A percentile compares a stretch with the other conserved stretches of the same genome.
Evolutionary conservation across 2,888 invertebrate genomes (phyloP).

Genomic region (Diloba caeruleocephala): DNA sequence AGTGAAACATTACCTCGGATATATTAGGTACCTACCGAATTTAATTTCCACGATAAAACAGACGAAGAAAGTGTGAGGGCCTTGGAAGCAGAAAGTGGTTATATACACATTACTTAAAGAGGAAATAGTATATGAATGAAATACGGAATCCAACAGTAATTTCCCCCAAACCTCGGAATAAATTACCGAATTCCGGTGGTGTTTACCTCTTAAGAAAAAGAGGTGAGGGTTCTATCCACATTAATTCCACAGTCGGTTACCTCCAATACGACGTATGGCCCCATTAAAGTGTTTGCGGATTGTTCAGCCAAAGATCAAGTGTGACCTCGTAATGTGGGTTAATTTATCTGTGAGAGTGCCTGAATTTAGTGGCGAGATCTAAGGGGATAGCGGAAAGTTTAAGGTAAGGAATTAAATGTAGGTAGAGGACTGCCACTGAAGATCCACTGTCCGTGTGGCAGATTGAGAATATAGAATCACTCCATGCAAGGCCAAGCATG

Average conservation of each 20-base stretch:
- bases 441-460: no score
- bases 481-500: no score
- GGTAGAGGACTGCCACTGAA: no score
- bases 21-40: no score
- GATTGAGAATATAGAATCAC: no score
- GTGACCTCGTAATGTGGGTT: constrained; percentile 70
- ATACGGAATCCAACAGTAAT: constrained; percentile 5
- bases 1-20: no score
- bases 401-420: constrained; percentile 33
- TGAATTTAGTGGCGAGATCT: constrained; percentile 47
- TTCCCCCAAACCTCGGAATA: constrained; percentile 12
- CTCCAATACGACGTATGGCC: constrained; percentile 45
- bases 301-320: constrained; percentile 71
- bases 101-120: no score
- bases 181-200: constrained; percentile 33
- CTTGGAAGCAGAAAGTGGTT: no score
- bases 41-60: no score
- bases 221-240: constrained; percentile 20
- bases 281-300: constrained; percentile 62
- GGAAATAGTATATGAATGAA: constrained; percentile 4
- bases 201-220: constrained; percentile 40
- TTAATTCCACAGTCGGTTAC: constrained; percentile 49
- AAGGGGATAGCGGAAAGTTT: constrained; percentile 30
- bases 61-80: no score
- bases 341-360: constrained; percentile 68